These are phyloP conservation scores for Sebastes fasciatus DNA, from an alignment of 2,113 vertebrate species.

Conservation along the genomic window DNA sequence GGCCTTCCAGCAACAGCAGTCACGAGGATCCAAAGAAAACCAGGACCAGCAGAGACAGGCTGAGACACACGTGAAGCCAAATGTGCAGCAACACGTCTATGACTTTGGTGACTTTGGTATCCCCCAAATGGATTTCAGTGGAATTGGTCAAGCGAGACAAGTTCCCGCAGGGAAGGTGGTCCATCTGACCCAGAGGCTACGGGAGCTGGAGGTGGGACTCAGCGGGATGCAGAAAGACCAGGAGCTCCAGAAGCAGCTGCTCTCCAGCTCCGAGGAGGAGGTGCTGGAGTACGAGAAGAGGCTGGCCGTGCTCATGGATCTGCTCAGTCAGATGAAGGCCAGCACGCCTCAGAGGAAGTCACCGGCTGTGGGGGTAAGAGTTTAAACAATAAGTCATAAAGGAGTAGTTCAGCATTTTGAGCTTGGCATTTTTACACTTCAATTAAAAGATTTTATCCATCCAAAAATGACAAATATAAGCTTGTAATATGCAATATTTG, in stretches of 20 bases:
- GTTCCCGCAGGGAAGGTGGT: conserved; percentile 74
- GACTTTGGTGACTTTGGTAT: conserved; percentile 65
- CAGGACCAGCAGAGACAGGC: conserved; percentile 20
- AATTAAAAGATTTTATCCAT: neutral
- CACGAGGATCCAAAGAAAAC: conserved; percentile 37
- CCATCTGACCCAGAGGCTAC: conserved; percentile 85
- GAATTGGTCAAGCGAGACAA: conserved; percentile 41
- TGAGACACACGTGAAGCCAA: neutral
- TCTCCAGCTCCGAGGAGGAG: conserved; percentile 87
- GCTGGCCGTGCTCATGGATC: conserved; percentile 84
- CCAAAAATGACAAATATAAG: neutral
- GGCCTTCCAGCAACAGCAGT: conserved; percentile 83
- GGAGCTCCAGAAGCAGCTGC: conserved; percentile 88
- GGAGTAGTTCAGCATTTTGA: neutral
- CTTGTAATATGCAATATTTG: neutral
- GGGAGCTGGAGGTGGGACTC: conserved; percentile 87
- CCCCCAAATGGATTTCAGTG: conserved; percentile 59
- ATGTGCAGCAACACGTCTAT: neutral
- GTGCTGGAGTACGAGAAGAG: conserved; percentile 87
- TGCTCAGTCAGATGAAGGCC: conserved; percentile 82
- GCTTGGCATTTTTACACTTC: too few relatives aligned
- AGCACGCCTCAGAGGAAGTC: conserved; percentile 37
- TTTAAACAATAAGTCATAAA: neutral
- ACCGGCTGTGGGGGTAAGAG: conserved; percentile 57
- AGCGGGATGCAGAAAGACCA: conserved; percentile 83